Evolutionary conservation across 2,888 invertebrate species (phyloP).

Genomic region (Sesia bembeciformis): DNA sequence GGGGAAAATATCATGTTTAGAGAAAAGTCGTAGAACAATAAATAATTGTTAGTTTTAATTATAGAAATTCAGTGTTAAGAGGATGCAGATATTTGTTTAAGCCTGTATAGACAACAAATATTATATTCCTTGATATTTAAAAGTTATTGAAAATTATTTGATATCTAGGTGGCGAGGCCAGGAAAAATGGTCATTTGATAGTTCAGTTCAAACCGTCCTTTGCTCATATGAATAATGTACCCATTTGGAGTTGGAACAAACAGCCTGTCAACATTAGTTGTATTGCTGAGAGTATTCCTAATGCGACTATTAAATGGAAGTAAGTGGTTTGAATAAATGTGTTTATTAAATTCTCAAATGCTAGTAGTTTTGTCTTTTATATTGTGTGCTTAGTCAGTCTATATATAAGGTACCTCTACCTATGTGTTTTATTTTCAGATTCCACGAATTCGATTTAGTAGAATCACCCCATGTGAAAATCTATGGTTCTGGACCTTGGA

Average conservation of each 20-base stretch:
- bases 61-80: too few relatives aligned
- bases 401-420: not conserved
- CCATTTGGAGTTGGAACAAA: conserved; percentile 89
- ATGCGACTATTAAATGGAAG: conserved; percentile 93
- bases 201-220: conserved; percentile 90
- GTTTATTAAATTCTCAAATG: not conserved
- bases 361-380: conserved; percentile 3
- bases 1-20: not conserved
- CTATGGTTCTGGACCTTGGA: conserved; percentile 80
- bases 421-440: conserved; percentile 21
- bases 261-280: conserved; percentile 89
- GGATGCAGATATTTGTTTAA: not conserved
- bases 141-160: not conserved
- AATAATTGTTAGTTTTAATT: not conserved
- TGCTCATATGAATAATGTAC: conserved; percentile 79
- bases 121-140: not conserved
- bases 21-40: too few relatives aligned
- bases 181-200: conserved; percentile 86
- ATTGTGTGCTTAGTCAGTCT: conserved; percentile 5
- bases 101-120: too few relatives aligned
- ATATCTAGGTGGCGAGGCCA: conserved; percentile 76
- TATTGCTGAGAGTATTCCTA: conserved; percentile 90
- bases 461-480: conserved; percentile 76
- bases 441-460: conserved; percentile 68
- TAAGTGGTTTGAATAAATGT: conserved; percentile 38